These are phyloP conservation scores for Drosophila oshimai DNA, from an alignment of 1,140 invertebrate species.

Conservation along the genomic window DNA sequence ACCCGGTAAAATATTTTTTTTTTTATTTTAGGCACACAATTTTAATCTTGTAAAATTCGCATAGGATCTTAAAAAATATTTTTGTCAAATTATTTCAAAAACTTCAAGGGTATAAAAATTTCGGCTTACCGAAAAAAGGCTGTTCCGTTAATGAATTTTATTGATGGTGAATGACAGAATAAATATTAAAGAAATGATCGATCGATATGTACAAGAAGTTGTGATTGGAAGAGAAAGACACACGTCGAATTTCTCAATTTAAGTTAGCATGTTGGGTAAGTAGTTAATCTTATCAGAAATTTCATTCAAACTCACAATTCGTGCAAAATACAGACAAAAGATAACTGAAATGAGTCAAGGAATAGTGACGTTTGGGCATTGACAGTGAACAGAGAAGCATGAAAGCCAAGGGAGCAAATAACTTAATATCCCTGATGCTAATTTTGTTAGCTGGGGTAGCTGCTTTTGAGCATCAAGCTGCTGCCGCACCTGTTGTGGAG, in stretches of 20 bases:
- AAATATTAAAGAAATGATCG: too few species aligned
- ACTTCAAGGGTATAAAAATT: too few species aligned
- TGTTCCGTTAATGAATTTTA: too few species aligned
- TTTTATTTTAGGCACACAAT: too few species aligned
- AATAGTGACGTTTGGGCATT: constrained; percentile 4
- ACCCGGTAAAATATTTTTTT: too few species aligned
- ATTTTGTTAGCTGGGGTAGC: not conserved
- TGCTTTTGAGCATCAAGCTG: not conserved
- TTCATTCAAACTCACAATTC: constrained; percentile 31
- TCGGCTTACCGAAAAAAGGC: too few species aligned
- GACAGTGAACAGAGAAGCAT: not conserved
- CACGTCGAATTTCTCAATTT: constrained; percentile 8
- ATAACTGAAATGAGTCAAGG: constrained; percentile 6
- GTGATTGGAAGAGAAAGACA: not conserved
- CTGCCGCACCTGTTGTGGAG: not conserved
- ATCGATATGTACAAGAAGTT: too few species aligned
- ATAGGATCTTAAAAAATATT: too few species aligned
- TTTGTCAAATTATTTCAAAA: too few species aligned
- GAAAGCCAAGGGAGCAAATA: not conserved
- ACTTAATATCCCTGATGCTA: not conserved
- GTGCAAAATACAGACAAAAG: constrained; percentile 47
- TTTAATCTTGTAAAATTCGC: too few species aligned
- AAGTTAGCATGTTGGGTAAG: not conserved
- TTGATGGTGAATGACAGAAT: too few species aligned
- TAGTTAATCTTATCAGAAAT: constrained; percentile 25